Conservation (phyloP, 2,888 invertebrate species). For the Cephus spinipes region DNA sequence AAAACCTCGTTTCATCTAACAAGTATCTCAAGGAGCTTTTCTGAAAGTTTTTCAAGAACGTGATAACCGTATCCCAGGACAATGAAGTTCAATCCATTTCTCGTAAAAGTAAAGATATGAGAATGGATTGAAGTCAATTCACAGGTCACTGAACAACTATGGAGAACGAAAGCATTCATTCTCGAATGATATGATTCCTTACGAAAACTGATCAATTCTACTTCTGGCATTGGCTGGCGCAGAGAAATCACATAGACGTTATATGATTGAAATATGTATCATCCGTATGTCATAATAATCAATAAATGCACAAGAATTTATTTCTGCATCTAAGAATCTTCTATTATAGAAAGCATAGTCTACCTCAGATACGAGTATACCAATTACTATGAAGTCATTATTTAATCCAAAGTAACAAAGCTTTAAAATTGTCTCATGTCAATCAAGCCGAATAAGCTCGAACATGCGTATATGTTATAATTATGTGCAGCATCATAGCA, state of each 20-base stretch:
- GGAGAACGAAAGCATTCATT: neutral
- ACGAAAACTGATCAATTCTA: neutral
- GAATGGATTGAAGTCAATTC: conserved; percentile 8
- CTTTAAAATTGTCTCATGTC: neutral
- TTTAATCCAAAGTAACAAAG: neutral
- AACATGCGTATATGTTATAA: neutral
- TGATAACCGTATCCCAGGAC: neutral
- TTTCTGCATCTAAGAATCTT: neutral
- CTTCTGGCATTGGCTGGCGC: neutral
- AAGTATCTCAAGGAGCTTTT: neutral
- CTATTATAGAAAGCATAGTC: neutral
- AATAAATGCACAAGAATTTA: neutral
- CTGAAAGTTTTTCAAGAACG: neutral
- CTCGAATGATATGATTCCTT: neutral
- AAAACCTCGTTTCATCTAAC: neutral
- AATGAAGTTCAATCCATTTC: conserved; percentile 9
- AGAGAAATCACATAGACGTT: neutral
- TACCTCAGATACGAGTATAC: neutral
- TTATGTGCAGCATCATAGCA: neutral
- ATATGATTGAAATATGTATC: neutral
- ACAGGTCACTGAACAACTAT: neutral
- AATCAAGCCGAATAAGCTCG: neutral
- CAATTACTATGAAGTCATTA: neutral
- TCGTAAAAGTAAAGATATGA: conserved; percentile 6
- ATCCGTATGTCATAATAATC: neutral